Evolutionary conservation across 1,140 invertebrate species (phyloP).

Genomic region (Calliopsis andreniformis): DNA sequence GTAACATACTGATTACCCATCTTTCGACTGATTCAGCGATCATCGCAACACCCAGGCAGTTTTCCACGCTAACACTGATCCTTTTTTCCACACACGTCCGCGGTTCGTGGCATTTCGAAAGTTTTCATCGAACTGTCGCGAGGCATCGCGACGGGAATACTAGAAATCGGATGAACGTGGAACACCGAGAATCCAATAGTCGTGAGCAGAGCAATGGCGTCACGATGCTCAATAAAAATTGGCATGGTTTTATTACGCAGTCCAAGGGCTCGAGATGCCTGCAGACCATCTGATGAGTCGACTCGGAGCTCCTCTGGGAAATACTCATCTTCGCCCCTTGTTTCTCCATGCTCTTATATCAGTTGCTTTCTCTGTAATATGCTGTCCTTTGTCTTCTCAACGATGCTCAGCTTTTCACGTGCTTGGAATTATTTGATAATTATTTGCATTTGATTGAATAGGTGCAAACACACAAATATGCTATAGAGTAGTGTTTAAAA

Average conservation of each 20-base stretch:
- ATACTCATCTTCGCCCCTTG: slow-evolving; percentile 66
- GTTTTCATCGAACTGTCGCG: slow-evolving; percentile 63
- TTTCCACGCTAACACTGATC: slow-evolving; percentile 45
- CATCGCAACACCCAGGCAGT: slow-evolving; percentile 24
- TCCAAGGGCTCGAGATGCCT: slow-evolving; percentile 55
- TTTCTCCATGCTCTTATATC: slow-evolving; percentile 14
- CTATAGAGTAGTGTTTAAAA: no score
- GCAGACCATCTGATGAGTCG: slow-evolving; percentile 68
- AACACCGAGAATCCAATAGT: slow-evolving; percentile 33
- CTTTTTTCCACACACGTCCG: slow-evolving; percentile 59
- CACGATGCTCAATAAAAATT: slow-evolving; percentile 63
- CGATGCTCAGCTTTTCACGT: not conserved
- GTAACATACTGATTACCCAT: no score
- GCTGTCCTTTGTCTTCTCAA: slow-evolving; percentile 15
- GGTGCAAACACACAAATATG: no score
- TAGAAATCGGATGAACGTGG: slow-evolving; percentile 49
- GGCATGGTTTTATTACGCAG: slow-evolving; percentile 72
- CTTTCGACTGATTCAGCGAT: slow-evolving; percentile 49
- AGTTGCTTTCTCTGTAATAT: slow-evolving; percentile 36
- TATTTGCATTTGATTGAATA: no score
- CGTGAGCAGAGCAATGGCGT: slow-evolving; percentile 55
- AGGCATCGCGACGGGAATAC: slow-evolving; percentile 57
- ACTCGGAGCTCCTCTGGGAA: slow-evolving; percentile 69
- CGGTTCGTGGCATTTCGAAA: slow-evolving; percentile 53
- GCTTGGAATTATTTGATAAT: no score